These are phyloP conservation scores for Phrixothrix hirtus DNA, from an alignment of 2,888 invertebrate genomes.

Conservation along the genomic window DNA sequence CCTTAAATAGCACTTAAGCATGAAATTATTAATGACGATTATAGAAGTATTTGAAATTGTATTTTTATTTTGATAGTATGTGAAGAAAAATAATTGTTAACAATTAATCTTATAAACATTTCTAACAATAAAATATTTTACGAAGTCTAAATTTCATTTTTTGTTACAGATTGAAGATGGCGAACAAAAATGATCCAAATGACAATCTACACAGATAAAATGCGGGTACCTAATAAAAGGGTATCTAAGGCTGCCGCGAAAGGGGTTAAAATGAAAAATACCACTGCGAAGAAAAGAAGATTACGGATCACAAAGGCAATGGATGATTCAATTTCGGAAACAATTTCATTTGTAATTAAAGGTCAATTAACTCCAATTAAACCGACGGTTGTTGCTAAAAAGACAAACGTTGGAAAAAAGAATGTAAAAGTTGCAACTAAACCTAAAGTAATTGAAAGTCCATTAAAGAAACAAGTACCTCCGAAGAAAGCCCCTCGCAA, in stretches of 20 bases:
- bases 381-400: slow-evolving; percentile 34
- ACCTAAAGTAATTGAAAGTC: slow-evolving; percentile 29
- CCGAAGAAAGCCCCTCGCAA: neutral
- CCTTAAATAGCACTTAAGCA: too few relatives aligned
- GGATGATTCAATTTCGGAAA: slow-evolving; percentile 51
- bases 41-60: too few relatives aligned
- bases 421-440: slow-evolving; percentile 42
- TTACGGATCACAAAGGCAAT: slow-evolving; percentile 37
- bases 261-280: slow-evolving; percentile 35
- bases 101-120: too few relatives aligned
- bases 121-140: too few relatives aligned
- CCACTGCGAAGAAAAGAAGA: slow-evolving; percentile 43
- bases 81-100: too few relatives aligned
- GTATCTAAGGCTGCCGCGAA: slow-evolving; percentile 30
- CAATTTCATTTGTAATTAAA: slow-evolving; percentile 53
- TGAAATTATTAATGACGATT: too few relatives aligned
- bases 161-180: slow-evolving; percentile 5
- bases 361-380: slow-evolving; percentile 51
- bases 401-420: slow-evolving; percentile 35
- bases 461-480: slow-evolving; percentile 14
- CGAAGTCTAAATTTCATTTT: too few relatives aligned
- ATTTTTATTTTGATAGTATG: too few relatives aligned
- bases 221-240: slow-evolving; percentile 28
- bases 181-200: neutral
- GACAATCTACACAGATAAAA: slow-evolving; percentile 19